A percentile compares a stretch with the other conserved stretches of the same genome.
phyloP scores from a whole-genome alignment of 2,888 invertebrate genomes.

The Troides aeacus region DNA sequence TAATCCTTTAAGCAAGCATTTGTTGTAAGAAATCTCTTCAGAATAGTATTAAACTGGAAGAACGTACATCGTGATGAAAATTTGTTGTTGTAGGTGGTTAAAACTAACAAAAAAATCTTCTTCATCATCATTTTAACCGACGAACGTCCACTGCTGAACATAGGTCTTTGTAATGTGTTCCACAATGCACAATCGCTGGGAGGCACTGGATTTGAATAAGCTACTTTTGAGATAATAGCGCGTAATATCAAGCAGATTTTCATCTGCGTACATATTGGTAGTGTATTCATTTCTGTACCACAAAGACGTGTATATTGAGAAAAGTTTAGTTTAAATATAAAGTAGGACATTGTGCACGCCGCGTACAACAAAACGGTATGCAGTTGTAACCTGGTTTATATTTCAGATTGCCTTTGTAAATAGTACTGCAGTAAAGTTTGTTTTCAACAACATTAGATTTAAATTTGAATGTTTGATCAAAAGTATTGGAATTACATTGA shows the following conservation, averaged over 20 bases:
- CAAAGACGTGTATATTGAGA: conserved; percentile 2
- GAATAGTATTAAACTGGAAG: background rate
- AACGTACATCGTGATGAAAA: background rate
- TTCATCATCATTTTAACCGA: too few relatives aligned
- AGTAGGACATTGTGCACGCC: conserved; percentile 16
- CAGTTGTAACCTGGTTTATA: conserved; percentile 22
- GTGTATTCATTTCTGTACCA: conserved; percentile 4
- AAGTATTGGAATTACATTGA: background rate
- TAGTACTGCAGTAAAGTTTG: background rate
- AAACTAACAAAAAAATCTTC: too few relatives aligned
- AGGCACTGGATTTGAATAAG: background rate
- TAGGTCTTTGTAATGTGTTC: too few relatives aligned
- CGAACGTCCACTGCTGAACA: too few relatives aligned
- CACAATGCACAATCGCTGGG: too few relatives aligned
- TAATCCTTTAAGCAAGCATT: conserved; percentile 12
- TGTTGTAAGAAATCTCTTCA: conserved; percentile 1
- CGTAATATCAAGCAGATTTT: background rate
- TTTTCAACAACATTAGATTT: conserved; percentile 1
- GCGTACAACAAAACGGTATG: conserved; percentile 11
- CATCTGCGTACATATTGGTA: background rate
- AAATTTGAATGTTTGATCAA: background rate
- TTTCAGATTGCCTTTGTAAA: conserved; percentile 10
- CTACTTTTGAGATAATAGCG: background rate
- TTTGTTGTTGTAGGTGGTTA: too few relatives aligned
- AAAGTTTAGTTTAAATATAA: conserved; percentile 12